Base-by-base conservation (phyloP, 2,888 invertebrate genomes). In the Nebria salina region DNA sequence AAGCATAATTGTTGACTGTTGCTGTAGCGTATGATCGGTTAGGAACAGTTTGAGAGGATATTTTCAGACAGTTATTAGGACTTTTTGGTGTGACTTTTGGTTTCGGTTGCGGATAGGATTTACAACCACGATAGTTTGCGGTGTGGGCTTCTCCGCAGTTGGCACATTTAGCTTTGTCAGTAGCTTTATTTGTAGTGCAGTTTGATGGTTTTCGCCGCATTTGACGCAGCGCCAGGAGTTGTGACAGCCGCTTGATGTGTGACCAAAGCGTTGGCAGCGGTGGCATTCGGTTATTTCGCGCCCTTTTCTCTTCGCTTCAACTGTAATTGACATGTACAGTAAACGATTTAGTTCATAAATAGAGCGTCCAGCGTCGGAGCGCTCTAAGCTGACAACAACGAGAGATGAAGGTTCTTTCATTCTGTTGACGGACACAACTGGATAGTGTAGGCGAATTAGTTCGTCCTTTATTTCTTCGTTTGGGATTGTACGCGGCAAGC, bases 351-450 rank as follows among this genome's bases (percentile, higher is more conserved):
- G 84, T 81, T 86, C 83, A 54, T 68, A 77, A 11, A 82, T 75
- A 41, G 72, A 66, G 42, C 68, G 13, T 11, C 74, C 74, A 13
- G n/a, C 74, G 2, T 43, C 54, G n/a, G 41, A 42, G 13, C 20
- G 11, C 34, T 85, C 87, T 15, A 89, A 82, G 26, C 88, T 82
- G 42, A 86, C 84, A 8, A 85, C 85, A 13, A 83, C 84, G 65
- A 85, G 84, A 34, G 84, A 85, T 7, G 83, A 83, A 43, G 84
- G 82, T 72, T 85, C 85, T 4, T 86, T 84, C 89, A 90, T 88
- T 84, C 86, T 86, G 83, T 89, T 88, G 6, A 89, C 82, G 83
- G 89, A 85, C 25, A 87, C 84, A 2, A 89, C 82, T 43, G 89
- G 89, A 65, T 89, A 86, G 1, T 84, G 43, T 43, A 84, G 83